Evolutionary conservation across 2,797 vertebrate species (phyloP), one percentile per base, ranked within the genome.

Genomic region (Takifugu ocellatus): DNA sequence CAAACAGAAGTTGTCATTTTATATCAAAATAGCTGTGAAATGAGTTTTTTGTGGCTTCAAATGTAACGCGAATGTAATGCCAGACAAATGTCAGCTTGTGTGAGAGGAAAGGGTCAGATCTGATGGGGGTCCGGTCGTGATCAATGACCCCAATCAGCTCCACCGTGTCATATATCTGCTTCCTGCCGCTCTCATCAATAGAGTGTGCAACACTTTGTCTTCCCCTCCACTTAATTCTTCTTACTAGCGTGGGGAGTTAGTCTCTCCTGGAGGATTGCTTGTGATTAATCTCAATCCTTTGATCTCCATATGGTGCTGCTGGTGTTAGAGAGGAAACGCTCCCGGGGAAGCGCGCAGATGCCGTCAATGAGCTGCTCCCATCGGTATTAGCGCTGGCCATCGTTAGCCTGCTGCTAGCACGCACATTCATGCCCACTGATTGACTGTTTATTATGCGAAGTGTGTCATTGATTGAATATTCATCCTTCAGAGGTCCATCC

Each of bases 241-340:
- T 25, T 27, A 51, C 29, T 36, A 46, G 57, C 55, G 51, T 59
- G 46, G 59, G 48, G 61, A 79, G 51, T 68, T 51, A 52, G 49
- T 66, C 56, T 71, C 76, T 68, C 61, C 56, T 15, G 6, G 62
- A 70, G 74, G 79, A 81, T 76, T 83, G 75, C 43, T 60, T 53
- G 77, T 81, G 68, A 84, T 87, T 84, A 78, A 76, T 80, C 55
- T 27, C 56, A 83, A 86, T 82, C 78, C 76, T 75, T 63, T 81
- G 62, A 82, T 73, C 78, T 81, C 81, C 82, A 83, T 85, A 80
- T 88, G 84, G 73, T 67, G 68, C 63, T 74, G 67, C 66, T 72
- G 65, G 59, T 56, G 49, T 59, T 60, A 59, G 61, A 66, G 62
- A 66, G 33, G 70, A 68, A 76, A 73, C 59, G 49, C 49, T 39